phyloP scores from a whole-genome alignment of 2,797 vertebrate species.

The Nyctalus aviator region DNA sequence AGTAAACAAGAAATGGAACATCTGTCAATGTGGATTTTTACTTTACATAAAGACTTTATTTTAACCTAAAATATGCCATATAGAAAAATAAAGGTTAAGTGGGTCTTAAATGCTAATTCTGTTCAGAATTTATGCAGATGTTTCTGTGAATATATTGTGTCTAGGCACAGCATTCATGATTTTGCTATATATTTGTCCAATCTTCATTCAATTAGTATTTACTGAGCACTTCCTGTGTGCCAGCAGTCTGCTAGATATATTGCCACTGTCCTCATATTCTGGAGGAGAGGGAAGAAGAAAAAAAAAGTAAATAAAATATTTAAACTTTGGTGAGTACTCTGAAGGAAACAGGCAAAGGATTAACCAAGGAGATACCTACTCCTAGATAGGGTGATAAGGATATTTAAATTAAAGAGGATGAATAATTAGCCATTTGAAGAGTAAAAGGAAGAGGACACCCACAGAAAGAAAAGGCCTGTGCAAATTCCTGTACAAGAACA shows the following conservation, averaged over 20 bases:
- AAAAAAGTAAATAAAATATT: conserved; percentile 35
- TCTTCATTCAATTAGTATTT: conserved; percentile 35
- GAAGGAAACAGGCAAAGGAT: not conserved
- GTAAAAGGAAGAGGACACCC: not conserved
- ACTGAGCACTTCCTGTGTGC: not conserved
- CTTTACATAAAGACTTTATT: conserved; percentile 22
- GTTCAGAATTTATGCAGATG: conserved; percentile 51
- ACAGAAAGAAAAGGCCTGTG: not conserved
- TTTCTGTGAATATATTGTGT: conserved; percentile 42
- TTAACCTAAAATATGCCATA: conserved; percentile 16
- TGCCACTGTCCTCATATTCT: not conserved
- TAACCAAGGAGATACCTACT: not conserved
- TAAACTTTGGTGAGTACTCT: not conserved
- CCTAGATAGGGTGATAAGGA: not conserved
- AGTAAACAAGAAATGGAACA: not conserved
- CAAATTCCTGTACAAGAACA: not conserved
- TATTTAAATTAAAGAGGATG: conserved; percentile 10
- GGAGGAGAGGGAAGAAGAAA: not conserved
- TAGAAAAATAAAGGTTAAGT: conserved; percentile 45
- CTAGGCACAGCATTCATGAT: not conserved
- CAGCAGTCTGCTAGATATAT: not conserved
- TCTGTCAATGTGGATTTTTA: conserved; percentile 38
- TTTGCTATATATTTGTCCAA: not conserved
- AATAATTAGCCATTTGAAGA: not conserved
- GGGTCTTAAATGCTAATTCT: conserved; percentile 8